Conservation (phyloP, 2,888 invertebrate genomes). For the Hirtodrosophila trivittata region DNA sequence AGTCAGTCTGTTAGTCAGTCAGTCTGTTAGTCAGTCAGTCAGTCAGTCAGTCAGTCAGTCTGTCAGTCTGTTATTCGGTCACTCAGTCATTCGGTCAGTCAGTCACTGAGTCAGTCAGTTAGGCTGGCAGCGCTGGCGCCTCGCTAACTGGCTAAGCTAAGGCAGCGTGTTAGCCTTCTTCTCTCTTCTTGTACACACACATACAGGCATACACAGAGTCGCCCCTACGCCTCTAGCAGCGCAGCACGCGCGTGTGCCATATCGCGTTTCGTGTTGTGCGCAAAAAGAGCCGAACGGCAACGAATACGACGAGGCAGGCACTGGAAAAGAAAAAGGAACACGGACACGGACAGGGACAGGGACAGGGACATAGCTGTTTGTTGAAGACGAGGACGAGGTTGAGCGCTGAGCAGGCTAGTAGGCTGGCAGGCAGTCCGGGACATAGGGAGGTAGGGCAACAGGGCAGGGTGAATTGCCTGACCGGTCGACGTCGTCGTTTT, state of each 20-base stretch:
- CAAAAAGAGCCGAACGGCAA: constrained; percentile 69
- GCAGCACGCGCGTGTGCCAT: constrained; percentile 68
- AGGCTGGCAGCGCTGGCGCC: constrained; percentile 62
- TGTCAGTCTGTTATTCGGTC: constrained; percentile 37
- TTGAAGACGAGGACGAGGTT: constrained; percentile 36
- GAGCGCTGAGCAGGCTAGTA: constrained; percentile 18
- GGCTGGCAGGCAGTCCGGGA: background rate
- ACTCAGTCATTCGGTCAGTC: constrained; percentile 35
- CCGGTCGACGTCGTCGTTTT: constrained; percentile 21
- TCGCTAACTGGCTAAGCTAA: constrained; percentile 68
- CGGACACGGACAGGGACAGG: constrained; percentile 2
- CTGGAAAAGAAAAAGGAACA: constrained; percentile 18
- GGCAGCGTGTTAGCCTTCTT: constrained; percentile 26
- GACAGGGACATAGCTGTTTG: constrained; percentile 33
- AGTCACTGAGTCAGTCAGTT: constrained; percentile 18
- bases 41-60: constrained; percentile 29
- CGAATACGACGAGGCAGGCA: constrained; percentile 42
- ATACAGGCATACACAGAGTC: background rate
- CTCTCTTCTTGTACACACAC: background rate
- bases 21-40: constrained; percentile 15
- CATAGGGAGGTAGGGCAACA: constrained; percentile 2
- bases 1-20: constrained; percentile 39
- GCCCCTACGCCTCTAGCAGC: constrained; percentile 42
- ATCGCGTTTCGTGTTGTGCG: constrained; percentile 75
- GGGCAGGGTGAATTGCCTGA: constrained; percentile 49